Evolutionary conservation across 2,797 vertebrate genomes (phyloP).

Genomic region (Cichlasoma orientale): DNA sequence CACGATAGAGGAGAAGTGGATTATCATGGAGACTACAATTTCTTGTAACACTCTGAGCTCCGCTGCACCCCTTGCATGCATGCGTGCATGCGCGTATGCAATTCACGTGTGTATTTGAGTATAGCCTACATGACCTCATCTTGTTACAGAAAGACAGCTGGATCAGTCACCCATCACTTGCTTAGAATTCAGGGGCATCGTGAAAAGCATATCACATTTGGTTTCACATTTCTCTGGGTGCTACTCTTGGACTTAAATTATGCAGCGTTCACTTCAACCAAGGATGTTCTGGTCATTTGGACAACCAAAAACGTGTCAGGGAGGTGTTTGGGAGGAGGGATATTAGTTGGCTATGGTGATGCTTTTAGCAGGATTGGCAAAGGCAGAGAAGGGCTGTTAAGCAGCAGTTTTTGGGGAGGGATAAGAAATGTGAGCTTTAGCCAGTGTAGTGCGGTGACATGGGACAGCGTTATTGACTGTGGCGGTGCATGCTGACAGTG

Average conservation of each 20-base stretch:
- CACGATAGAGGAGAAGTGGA: conserved; percentile 77
- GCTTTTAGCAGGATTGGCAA: conserved; percentile 66
- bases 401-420: conserved; percentile 71
- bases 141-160: conserved; percentile 69
- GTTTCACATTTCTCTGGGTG: conserved; percentile 69
- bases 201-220: conserved; percentile 69
- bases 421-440: conserved; percentile 81
- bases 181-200: conserved; percentile 73
- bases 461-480: conserved; percentile 81
- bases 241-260: conserved; percentile 74
- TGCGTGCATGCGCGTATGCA: conserved; percentile 41
- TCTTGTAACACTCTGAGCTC: conserved; percentile 75
- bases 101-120: conserved; percentile 56
- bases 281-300: conserved; percentile 81
- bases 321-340: conserved; percentile 46
- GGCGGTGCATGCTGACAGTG: conserved; percentile 80
- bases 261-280: conserved; percentile 72
- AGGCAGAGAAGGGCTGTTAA: conserved; percentile 72
- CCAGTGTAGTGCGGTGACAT: conserved; percentile 78
- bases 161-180: conserved; percentile 77
- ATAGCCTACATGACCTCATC: conserved; percentile 65
- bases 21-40: conserved; percentile 75
- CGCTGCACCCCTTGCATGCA: conserved; percentile 55
- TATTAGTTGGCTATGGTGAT: conserved; percentile 56
- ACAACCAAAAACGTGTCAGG: conserved; percentile 63